These are phyloP conservation scores for Petrocephalus microphthalmus DNA, from an alignment of 2,113 vertebrate genomes.

Conservation along the genomic window DNA sequence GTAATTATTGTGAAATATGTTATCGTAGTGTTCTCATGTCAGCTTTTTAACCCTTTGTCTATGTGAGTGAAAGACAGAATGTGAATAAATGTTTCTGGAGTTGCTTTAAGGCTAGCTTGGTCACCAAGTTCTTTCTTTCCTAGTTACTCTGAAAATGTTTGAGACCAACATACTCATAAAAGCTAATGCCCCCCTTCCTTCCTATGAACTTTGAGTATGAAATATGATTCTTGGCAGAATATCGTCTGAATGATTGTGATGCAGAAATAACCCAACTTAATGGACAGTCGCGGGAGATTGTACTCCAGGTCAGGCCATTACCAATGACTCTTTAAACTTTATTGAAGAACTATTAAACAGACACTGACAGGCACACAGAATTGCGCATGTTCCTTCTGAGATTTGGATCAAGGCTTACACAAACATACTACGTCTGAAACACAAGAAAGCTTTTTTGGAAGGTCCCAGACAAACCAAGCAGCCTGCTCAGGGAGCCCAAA, in stretches of 20 bases:
- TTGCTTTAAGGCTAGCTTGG: not conserved
- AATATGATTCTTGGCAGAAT: constrained; percentile 3
- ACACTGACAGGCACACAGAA: not conserved
- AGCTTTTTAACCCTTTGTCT: not conserved
- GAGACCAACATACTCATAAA: not conserved
- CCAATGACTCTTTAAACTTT: not conserved
- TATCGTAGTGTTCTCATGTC: not conserved
- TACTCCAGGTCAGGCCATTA: constrained; percentile 12
- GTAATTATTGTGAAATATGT: not conserved
- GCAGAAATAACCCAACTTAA: constrained; percentile 4
- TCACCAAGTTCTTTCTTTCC: not conserved
- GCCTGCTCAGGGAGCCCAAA: not conserved
- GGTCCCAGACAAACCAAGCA: not conserved
- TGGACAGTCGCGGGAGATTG: not conserved
- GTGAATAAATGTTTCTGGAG: not conserved
- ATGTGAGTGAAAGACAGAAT: not conserved
- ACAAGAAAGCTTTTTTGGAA: constrained; percentile 14
- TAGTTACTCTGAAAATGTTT: not conserved
- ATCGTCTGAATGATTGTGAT: not conserved
- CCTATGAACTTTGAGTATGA: not conserved
- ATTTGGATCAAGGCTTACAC: constrained; percentile 4
- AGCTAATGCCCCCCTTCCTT: not conserved
- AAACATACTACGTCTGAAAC: not conserved
- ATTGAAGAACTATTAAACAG: not conserved
- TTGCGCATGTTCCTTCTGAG: not conserved